phyloP scores from a whole-genome alignment of 2,113 vertebrate species.

The Phyllopteryx taeniolatus region DNA sequence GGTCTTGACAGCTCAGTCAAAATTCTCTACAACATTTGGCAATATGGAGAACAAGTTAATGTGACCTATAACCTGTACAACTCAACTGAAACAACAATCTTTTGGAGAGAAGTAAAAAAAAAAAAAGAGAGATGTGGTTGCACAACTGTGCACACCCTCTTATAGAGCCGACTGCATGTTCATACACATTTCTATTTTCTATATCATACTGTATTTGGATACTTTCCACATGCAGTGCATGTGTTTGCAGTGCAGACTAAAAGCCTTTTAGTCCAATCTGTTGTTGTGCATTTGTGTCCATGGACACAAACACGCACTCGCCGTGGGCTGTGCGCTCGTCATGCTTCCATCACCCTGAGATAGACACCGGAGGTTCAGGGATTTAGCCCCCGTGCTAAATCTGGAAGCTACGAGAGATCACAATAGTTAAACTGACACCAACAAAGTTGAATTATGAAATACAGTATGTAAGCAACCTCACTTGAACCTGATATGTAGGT shows the following conservation, averaged over 20 bases:
- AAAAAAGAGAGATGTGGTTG: too few species aligned
- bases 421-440: slow-evolving; percentile 31
- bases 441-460: slow-evolving; percentile 4
- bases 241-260: background rate
- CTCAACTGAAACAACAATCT: too few species aligned
- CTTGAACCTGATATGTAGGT: background rate
- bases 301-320: slow-evolving; percentile 15
- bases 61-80: too few species aligned
- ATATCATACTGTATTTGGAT: background rate
- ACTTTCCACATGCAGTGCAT: background rate
- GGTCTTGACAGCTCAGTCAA: too few species aligned
- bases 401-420: slow-evolving; percentile 38
- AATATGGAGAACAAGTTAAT: too few species aligned
- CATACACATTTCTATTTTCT: too few species aligned
- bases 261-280: background rate
- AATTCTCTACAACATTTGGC: too few species aligned
- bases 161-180: too few species aligned
- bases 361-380: slow-evolving; percentile 48
- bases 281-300: slow-evolving; percentile 28
- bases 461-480: background rate
- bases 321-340: background rate
- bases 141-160: too few species aligned
- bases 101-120: too few species aligned
- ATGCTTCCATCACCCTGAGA: slow-evolving; percentile 52
- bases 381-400: slow-evolving; percentile 57